Conservation (phyloP, 2,113 vertebrate species). For the Miniopterus natalensis region DNA sequence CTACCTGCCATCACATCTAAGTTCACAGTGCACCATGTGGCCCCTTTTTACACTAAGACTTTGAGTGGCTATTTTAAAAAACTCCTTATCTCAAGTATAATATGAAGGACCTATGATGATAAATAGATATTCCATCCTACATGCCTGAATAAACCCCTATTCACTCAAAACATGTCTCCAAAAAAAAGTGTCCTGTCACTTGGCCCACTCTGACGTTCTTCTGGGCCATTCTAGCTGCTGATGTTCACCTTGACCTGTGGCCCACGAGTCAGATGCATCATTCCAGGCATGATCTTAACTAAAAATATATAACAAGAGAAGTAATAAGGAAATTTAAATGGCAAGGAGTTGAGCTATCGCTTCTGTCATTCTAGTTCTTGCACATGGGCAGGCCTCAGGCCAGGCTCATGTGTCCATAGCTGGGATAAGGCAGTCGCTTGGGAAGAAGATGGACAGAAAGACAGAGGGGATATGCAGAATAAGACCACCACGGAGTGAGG, state of each 20-base stretch:
- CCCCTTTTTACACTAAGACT: neutral
- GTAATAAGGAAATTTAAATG: neutral
- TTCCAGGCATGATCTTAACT: neutral
- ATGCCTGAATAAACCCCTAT: neutral
- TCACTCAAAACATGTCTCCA: neutral
- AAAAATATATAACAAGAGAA: neutral
- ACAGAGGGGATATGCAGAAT: neutral
- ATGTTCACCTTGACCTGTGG: neutral
- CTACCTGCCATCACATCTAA: neutral
- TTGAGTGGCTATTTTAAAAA: neutral
- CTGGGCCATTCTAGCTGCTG: neutral
- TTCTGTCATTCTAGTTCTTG: neutral
- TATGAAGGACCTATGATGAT: neutral
- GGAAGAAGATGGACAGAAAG: neutral
- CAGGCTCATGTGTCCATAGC: too few relatives aligned
- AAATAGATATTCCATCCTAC: neutral
- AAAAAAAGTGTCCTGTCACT: neutral
- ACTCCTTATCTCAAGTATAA: neutral
- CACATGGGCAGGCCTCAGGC: neutral
- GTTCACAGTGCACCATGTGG: neutral
- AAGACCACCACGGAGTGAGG: conserved; percentile 33
- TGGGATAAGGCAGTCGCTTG: neutral
- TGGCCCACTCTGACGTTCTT: neutral
- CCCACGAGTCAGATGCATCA: neutral
- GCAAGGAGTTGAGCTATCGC: neutral